Evolutionary conservation across 1,140 invertebrate genomes (phyloP).

Genomic region (Pseudomyrmex dendroicus): DNA sequence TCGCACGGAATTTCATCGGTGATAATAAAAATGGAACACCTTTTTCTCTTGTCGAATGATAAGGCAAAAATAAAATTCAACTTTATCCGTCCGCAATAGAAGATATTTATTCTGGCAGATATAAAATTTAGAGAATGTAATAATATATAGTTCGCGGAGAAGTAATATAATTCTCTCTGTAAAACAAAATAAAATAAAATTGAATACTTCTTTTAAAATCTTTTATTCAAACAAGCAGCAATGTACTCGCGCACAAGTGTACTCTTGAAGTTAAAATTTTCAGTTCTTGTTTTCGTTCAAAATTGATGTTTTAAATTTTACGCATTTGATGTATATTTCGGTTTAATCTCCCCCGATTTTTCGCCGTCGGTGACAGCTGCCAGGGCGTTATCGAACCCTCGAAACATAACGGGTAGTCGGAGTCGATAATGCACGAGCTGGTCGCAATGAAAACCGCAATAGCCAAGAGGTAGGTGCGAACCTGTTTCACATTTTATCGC

Average conservation of each 20-base stretch:
- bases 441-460: conserved; percentile 59
- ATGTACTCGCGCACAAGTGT: too few species aligned
- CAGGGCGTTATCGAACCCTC: conserved; percentile 60
- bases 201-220: too few species aligned
- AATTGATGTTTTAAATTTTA: too few species aligned
- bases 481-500: conserved; percentile 61
- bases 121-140: background rate
- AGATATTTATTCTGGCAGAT: background rate
- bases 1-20: background rate
- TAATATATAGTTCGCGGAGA: too few species aligned
- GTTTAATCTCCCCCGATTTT: conserved; percentile 32
- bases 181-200: too few species aligned
- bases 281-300: too few species aligned
- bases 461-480: conserved; percentile 43
- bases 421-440: conserved; percentile 59
- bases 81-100: background rate
- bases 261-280: too few species aligned
- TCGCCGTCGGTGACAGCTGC: conserved; percentile 60
- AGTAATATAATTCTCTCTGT: too few species aligned
- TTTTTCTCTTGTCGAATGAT: background rate
- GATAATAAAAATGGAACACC: background rate
- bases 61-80: background rate
- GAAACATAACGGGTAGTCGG: conserved; percentile 47
- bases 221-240: too few species aligned
- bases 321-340: background rate